Percentiles rank a stretch among this genome's conserved stretches.
Evolutionary conservation across 2,797 vertebrate species (phyloP).

Genomic region (Pangasius sanitwongsei): DNA sequence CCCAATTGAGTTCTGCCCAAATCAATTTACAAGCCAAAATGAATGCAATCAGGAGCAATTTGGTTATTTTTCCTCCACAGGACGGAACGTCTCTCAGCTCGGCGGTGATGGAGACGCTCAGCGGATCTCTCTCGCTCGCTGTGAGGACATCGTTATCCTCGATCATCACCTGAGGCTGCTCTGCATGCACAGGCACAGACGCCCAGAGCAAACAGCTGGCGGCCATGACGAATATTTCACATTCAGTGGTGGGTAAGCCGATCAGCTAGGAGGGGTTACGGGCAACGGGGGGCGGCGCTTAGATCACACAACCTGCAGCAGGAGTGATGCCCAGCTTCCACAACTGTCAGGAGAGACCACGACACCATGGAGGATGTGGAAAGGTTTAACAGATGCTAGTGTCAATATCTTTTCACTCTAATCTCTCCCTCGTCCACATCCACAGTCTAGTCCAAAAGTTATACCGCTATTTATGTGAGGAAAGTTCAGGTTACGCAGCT

Average conservation of each 20-base stretch:
- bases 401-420: neutral
- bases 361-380: neutral
- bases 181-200: conserved; percentile 25
- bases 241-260: conserved; percentile 21
- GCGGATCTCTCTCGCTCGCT: neutral
- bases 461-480: neutral
- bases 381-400: too few relatives aligned
- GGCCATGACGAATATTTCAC: conserved; percentile 47
- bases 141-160: conserved; percentile 38
- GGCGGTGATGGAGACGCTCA: neutral
- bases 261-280: conserved; percentile 41
- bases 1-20: conserved; percentile 11
- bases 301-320: conserved; percentile 17
- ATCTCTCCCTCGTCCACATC: neutral
- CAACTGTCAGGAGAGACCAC: neutral
- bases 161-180: conserved; percentile 44
- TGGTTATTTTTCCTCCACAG: neutral
- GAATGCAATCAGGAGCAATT: neutral
- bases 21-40: conserved; percentile 28
- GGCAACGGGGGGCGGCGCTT: neutral
- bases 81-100: neutral
- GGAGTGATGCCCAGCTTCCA: neutral
- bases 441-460: neutral
- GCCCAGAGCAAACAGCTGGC: conserved; percentile 46
- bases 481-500: neutral